Conservation (phyloP, 2,113 vertebrate species). For the Misgurnus mizolepis region DNA sequence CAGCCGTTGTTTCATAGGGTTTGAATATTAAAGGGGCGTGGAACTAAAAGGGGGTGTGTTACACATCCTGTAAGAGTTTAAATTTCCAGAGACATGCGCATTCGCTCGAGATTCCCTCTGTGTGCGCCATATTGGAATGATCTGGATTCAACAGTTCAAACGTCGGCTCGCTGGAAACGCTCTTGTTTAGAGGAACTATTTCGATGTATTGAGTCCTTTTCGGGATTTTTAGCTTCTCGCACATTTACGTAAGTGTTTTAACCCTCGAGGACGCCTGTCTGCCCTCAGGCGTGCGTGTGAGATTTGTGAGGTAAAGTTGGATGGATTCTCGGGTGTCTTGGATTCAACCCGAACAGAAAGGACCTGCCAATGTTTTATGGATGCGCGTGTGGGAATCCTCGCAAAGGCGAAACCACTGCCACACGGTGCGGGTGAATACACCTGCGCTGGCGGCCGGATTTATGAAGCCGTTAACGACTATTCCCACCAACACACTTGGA, state of each 20-base stretch:
- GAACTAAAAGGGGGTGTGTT: conserved; percentile 63
- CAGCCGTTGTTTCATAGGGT: not conserved
- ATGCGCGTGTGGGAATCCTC: conserved; percentile 98
- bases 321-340: conserved; percentile 98
- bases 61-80: conserved; percentile 61
- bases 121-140: conserved; percentile 73
- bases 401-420: conserved; percentile 81
- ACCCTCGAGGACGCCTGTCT: not conserved
- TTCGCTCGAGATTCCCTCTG: conserved; percentile 53
- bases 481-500: conserved; percentile 63
- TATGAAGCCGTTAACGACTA: conserved; percentile 66
- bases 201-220: not conserved
- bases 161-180: not conserved
- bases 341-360: conserved; percentile 98
- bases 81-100: conserved; percentile 71
- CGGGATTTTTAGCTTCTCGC: not conserved
- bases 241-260: not conserved
- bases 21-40: not conserved
- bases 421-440: conserved; percentile 79
- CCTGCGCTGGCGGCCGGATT: conserved; percentile 71
- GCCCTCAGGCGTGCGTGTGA: not conserved
- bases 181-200: not conserved
- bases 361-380: conserved; percentile 96
- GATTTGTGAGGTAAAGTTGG: conserved; percentile 69
- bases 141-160: conserved; percentile 61